phyloP scores from a whole-genome alignment of 2,888 invertebrate species.

The Melanargia galathea region DNA sequence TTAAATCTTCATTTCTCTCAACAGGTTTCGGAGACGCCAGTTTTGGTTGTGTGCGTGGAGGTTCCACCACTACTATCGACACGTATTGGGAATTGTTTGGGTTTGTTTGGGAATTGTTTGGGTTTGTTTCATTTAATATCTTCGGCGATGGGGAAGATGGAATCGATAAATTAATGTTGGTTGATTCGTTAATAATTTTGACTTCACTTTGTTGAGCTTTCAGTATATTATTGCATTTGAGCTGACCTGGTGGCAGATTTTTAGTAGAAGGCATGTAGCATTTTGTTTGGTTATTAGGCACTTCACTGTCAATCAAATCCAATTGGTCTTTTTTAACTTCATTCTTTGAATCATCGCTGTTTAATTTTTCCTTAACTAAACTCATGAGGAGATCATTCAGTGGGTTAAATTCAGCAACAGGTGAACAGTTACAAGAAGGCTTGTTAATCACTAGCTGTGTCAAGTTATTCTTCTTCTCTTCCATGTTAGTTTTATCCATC shows the following conservation, averaged over 20 bases:
- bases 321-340: constrained; percentile 82
- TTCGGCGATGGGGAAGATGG: constrained; percentile 78
- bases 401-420: constrained; percentile 73
- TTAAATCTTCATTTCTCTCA: constrained; percentile 76
- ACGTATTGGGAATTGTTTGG: constrained; percentile 76
- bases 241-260: constrained; percentile 93
- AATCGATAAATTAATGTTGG: constrained; percentile 69
- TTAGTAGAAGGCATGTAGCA: constrained; percentile 84
- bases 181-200: constrained; percentile 73
- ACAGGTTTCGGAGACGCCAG: constrained; percentile 71
- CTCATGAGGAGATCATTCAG: constrained; percentile 78
- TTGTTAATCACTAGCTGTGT: constrained; percentile 71
- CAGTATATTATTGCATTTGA: constrained; percentile 95
- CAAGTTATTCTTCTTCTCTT: constrained; percentile 73
- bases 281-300: constrained; percentile 87
- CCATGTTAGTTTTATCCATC: constrained; percentile 62
- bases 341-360: constrained; percentile 85
- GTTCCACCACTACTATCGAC: constrained; percentile 77
- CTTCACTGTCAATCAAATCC: constrained; percentile 78
- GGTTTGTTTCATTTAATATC: constrained; percentile 79
- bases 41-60: constrained; percentile 65
- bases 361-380: constrained; percentile 77
- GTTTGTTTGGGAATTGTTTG: constrained; percentile 74
- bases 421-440: constrained; percentile 74
- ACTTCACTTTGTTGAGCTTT: constrained; percentile 87